Evolutionary conservation across 2,888 invertebrate species (phyloP), one percentile per base, ranked within the genome.

Genomic region (Galeopsomyia nigrocyanea): DNA sequence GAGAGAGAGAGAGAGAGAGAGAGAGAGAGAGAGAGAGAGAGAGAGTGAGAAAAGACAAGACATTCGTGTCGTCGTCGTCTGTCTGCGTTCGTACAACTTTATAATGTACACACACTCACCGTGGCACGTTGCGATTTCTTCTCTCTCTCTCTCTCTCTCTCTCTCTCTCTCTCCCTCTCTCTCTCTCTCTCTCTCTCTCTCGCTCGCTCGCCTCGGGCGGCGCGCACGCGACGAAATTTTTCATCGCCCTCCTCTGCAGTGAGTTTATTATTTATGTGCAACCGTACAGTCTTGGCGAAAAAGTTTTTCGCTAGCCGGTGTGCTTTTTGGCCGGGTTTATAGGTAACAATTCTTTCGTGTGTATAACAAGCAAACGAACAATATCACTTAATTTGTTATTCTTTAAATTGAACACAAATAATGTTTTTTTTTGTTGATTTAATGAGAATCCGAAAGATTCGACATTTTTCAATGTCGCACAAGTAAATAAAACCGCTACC

Each of bases 31-130:
- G 31, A 6, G 22, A 61, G n/a, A 31, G 22, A 31, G 16, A 63
- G 66, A 55, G 64, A 22, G 61, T 50, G 56, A 21, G 56, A 53
- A 62, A 63, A 68, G 60, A 64, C 39, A 50, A 64, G 51, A 69
- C 31, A 31, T 53, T 26, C 39, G 17, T 53, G 10, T 21, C 13
- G 39, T 39, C 31, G 16, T 10, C 61, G 49, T 61, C 61, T 16
- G 61, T 49, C 16, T 49, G 61, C 47, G 21, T 39, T 39, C 22
- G 49, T 16, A 61, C 46, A 60, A 61, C 61, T 21, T 61, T 49
- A 49, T 61, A 61, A 61, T 61, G 46, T 22, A 39, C 60, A 17
- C 14, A 21, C 22, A 50, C 64, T 66, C 67, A 58, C 56, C 71
- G 39, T 7, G 39, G 39, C 39, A 7, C 39, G 39, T 39, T 10